Percentiles rank a stretch among this genome's conserved stretches.
These are phyloP conservation scores for Mythimna pallens DNA, from an alignment of 2,888 invertebrate genomes.

Conservation along the genomic window DNA sequence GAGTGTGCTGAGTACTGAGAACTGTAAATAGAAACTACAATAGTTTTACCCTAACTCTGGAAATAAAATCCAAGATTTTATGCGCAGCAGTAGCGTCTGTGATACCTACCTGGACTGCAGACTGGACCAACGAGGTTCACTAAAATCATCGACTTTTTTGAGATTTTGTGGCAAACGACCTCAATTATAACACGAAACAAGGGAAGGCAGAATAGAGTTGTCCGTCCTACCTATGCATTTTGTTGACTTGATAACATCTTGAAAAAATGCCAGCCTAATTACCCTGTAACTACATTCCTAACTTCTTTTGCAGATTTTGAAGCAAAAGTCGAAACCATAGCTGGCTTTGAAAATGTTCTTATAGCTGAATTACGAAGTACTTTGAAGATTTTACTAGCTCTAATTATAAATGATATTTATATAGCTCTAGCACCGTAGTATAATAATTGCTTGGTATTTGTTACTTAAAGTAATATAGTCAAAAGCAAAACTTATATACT, in stretches of 20 bases:
- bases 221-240: neutral
- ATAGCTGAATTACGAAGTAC: neutral
- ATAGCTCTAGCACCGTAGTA: neutral
- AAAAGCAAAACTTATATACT: neutral
- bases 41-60: neutral
- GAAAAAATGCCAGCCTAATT: neutral
- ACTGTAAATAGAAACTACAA: too few species aligned
- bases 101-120: too few species aligned
- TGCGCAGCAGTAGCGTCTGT: neutral
- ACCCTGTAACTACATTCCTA: neutral
- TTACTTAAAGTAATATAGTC: too few species aligned
- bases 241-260: neutral
- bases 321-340: constrained; percentile 46
- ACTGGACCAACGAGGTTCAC: neutral
- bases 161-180: too few species aligned
- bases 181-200: neutral
- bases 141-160: neutral
- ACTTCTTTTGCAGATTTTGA: constrained; percentile 48
- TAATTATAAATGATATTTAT: too few species aligned
- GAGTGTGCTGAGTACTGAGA: neutral
- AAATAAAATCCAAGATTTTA: neutral
- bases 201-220: neutral
- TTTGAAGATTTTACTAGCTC: constrained; percentile 12
- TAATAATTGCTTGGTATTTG: neutral
- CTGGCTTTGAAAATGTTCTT: neutral